phyloP scores from a whole-genome alignment of 64 coral and sea anemone species.

The Anthopleura sola region DNA sequence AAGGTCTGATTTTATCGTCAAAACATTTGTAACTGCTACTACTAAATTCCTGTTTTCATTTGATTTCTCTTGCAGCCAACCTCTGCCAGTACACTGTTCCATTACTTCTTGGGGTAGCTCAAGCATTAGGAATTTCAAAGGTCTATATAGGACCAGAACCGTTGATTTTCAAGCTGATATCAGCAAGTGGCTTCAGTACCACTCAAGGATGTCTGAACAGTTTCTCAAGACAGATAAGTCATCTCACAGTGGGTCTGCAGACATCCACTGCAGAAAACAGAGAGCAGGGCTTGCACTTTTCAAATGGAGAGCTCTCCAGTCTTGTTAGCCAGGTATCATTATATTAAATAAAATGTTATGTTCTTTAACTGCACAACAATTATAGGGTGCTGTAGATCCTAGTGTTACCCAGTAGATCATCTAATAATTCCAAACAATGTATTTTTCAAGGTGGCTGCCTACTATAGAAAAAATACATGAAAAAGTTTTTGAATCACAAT shows the following conservation, averaged over 20 bases:
- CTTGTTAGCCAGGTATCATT: conserved; percentile 10
- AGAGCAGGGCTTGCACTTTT: background rate
- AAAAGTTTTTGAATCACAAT: no score
- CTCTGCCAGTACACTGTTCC: conserved; percentile 76
- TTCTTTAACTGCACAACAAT: no score
- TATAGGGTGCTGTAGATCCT: no score
- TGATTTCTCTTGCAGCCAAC: conserved; percentile 26
- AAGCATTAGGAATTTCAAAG: conserved; percentile 81
- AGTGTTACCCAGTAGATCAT: no score
- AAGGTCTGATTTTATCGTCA: no score
- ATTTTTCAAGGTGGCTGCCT: no score
- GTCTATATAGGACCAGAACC: conserved; percentile 41
- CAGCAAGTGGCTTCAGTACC: conserved; percentile 26
- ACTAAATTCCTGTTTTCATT: background rate
- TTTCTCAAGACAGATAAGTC: conserved; percentile 20
- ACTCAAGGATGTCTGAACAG: conserved; percentile 9
- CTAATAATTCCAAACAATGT: no score
- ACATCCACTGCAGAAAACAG: background rate
- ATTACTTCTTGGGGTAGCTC: conserved; percentile 75
- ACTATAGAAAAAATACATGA: no score
- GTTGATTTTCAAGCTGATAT: conserved; percentile 56
- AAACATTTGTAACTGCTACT: background rate
- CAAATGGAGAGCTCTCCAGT: background rate
- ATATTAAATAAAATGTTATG: no score
- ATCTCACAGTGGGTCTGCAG: conserved; percentile 1